These are phyloP conservation scores for Clarias pachynema DNA, from an alignment of 2,797 vertebrate genomes.

Conservation along the genomic window DNA sequence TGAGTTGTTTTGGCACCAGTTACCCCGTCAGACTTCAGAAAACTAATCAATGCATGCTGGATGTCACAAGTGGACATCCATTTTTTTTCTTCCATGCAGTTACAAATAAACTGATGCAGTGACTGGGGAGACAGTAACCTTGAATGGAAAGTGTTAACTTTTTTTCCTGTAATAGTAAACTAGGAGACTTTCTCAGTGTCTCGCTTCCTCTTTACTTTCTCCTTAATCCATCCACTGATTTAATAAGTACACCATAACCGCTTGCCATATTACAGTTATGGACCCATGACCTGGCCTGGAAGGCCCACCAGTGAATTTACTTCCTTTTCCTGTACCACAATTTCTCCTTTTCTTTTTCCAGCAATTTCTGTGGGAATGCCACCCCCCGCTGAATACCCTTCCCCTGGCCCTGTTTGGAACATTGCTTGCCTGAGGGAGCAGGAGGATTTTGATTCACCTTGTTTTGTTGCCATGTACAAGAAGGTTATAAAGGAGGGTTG, in stretches of 20 bases:
- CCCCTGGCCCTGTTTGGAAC: conserved; percentile 35
- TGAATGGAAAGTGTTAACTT: neutral
- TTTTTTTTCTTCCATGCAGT: no score
- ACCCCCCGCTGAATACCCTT: neutral
- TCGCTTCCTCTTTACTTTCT: neutral
- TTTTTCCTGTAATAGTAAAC: conserved; percentile 4
- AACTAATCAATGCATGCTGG: no score
- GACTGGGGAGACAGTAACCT: no score
- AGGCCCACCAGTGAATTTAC: neutral
- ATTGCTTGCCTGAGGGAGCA: conserved; percentile 1
- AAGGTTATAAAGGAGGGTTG: neutral
- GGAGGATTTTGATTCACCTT: neutral
- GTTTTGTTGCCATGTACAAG: conserved; percentile 38
- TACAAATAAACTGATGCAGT: no score
- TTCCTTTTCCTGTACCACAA: neutral
- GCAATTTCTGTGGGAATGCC: neutral
- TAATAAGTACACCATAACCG: neutral
- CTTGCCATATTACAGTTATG: neutral
- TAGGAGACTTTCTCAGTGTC: neutral
- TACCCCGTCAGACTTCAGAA: no score
- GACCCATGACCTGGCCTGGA: neutral
- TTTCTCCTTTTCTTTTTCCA: neutral
- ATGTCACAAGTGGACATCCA: no score
- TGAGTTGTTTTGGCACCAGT: no score
- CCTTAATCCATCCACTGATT: neutral